Evolutionary conservation across 2,888 invertebrate genomes (phyloP).

Genomic region (Phyllotreta cruciferae): DNA sequence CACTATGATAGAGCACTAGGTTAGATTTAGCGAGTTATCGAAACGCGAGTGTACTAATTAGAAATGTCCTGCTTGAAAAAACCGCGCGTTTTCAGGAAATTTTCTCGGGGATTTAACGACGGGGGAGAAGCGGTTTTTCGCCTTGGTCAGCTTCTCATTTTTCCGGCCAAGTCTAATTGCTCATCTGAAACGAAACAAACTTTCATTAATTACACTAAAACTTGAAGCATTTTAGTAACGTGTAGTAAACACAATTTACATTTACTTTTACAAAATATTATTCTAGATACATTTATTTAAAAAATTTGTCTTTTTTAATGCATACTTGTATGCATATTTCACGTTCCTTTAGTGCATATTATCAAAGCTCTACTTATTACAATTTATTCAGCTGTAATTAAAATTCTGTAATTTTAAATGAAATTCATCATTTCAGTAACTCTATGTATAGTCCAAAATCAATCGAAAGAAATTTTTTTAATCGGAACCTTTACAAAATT

Average conservation of each 20-base stretch:
- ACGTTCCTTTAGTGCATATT: too few species aligned
- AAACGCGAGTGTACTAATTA: constrained; percentile 12
- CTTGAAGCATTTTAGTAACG: background rate
- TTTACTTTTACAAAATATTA: too few species aligned
- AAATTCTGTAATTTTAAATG: too few species aligned
- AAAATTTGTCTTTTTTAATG: too few species aligned
- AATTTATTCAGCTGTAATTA: too few species aligned
- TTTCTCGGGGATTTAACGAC: constrained; percentile 21
- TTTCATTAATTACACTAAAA: background rate
- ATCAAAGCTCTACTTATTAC: too few species aligned
- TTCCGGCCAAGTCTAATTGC: constrained; percentile 27
- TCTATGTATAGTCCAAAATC: too few species aligned
- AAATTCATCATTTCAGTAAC: too few species aligned
- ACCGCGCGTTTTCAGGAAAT: constrained; percentile 4
- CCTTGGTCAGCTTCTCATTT: constrained; percentile 45
- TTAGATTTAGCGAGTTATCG: constrained; percentile 10
- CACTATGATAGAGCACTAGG: constrained; percentile 26
- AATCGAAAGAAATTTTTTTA: background rate
- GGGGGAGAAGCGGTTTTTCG: constrained; percentile 34
- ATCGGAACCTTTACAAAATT: constrained; percentile 6
- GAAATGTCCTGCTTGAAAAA: constrained; percentile 6
- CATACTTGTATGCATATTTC: too few species aligned
- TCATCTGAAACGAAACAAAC: constrained; percentile 36
- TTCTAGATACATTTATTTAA: too few species aligned
- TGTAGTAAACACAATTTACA: background rate